These are phyloP conservation scores for Anoncus sp. DNA, from an alignment of 2,888 invertebrate species.

Conservation along the genomic window DNA sequence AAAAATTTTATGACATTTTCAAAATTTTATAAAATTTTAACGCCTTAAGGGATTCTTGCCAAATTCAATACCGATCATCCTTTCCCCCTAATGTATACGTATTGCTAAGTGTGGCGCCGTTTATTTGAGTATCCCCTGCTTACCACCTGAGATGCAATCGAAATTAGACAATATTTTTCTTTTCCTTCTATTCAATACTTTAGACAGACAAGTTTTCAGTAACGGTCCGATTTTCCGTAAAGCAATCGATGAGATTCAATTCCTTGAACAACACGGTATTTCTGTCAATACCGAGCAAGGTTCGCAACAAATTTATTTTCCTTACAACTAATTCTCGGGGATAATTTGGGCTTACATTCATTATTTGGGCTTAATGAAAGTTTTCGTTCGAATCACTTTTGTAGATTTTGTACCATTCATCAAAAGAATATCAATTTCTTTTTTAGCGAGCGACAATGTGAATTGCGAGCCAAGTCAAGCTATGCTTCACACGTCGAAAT, in stretches of 20 bases:
- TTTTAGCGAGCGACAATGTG: neutral
- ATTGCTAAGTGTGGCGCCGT: neutral
- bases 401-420: neutral
- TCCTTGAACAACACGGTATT: neutral
- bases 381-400: neutral
- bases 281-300: too few species aligned
- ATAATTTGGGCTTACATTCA: slow-evolving; percentile 4
- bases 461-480: neutral
- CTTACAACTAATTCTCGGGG: neutral
- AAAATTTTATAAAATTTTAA: too few species aligned
- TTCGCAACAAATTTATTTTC: too few species aligned
- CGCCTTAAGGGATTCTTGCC: too few species aligned
- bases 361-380: neutral
- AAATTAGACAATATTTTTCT: too few species aligned
- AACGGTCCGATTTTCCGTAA: neutral
- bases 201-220: neutral
- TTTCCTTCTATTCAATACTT: neutral
- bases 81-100: too few species aligned
- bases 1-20: too few species aligned
- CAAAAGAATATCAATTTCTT: neutral
- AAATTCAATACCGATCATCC: too few species aligned
- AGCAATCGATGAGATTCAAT: neutral
- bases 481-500: neutral
- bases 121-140: neutral
- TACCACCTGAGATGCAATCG: neutral